Percentiles rank a stretch among this genome's conserved stretches.
These are phyloP conservation scores for Leptarthrus brevirostris DNA, from an alignment of 2,888 invertebrate species.

Conservation along the genomic window DNA sequence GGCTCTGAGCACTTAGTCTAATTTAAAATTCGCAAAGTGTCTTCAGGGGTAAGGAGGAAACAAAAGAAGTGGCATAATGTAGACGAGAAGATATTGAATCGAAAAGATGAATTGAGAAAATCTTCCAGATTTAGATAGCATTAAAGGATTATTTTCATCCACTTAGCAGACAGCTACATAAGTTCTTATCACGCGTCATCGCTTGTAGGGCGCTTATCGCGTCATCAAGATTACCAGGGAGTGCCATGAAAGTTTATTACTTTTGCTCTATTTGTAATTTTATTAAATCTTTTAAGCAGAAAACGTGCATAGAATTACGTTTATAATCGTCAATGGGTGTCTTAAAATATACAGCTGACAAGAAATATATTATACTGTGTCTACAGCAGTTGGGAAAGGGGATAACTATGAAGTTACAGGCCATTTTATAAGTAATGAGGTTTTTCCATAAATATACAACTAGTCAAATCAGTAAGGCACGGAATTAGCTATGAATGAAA, in stretches of 20 bases:
- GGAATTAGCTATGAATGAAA: no score
- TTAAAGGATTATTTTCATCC: constrained; percentile 25
- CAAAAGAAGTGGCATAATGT: constrained; percentile 20
- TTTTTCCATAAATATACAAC: no score
- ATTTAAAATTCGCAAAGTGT: constrained; percentile 16
- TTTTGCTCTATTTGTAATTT: neutral
- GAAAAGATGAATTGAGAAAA: constrained; percentile 23
- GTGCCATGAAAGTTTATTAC: neutral
- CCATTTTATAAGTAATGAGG: no score
- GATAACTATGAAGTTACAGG: no score
- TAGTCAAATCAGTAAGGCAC: no score
- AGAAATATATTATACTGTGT: no score
- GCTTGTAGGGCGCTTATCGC: constrained; percentile 19
- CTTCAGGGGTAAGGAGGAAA: neutral
- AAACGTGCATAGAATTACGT: no score
- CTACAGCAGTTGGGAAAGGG: no score
- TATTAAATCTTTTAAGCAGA: no score
- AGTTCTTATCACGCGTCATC: constrained; percentile 3
- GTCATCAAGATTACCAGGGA: neutral
- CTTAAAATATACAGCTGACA: no score
- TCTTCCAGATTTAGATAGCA: constrained; percentile 12
- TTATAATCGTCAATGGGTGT: no score
- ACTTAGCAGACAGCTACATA: constrained; percentile 29
- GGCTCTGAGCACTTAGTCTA: constrained; percentile 10
- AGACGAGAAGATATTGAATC: constrained; percentile 19